Percentiles rank a stretch among this genome's conserved stretches.
Evolutionary conservation across 2,797 vertebrate species (phyloP).

Genomic region (Amblyopsis hoosieri): DNA sequence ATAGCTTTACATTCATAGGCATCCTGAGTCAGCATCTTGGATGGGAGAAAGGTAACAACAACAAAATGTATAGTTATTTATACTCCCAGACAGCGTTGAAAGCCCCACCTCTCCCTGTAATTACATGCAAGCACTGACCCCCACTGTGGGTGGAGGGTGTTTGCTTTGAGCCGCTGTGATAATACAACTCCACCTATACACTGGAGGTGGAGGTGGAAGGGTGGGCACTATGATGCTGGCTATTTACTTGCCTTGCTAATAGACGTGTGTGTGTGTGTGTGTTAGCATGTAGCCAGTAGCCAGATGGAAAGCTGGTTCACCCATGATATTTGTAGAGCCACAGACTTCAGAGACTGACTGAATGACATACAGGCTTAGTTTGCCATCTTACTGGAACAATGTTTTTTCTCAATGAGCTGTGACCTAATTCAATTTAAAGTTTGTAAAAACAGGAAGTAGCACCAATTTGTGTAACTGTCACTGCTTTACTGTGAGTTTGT

Average conservation of each 20-base stretch:
- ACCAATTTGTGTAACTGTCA: conserved; percentile 24
- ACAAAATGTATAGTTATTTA: no score
- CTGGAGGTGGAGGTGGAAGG: conserved; percentile 57
- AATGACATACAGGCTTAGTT: background rate
- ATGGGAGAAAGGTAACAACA: no score
- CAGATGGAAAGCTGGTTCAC: conserved; percentile 37
- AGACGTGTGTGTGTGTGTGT: conserved; percentile 20
- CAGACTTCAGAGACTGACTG: conserved; percentile 14
- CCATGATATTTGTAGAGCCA: conserved; percentile 30
- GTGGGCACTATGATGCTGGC: conserved; percentile 29
- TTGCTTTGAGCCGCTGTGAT: conserved; percentile 45
- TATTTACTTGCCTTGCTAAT: conserved; percentile 12
- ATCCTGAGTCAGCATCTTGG: no score
- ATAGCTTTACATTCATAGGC: background rate
- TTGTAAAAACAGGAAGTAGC: conserved; percentile 54
- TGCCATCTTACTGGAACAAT: conserved; percentile 52
- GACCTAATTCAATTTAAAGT: conserved; percentile 58
- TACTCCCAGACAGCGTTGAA: no score
- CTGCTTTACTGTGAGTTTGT: no score
- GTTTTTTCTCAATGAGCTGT: conserved; percentile 77
- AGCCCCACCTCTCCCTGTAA: no score
- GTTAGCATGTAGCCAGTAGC: conserved; percentile 30
- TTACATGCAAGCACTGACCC: conserved; percentile 16
- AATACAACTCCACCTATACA: conserved; percentile 47
- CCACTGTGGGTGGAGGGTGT: conserved; percentile 55